Evolutionary conservation across 2,797 vertebrate species (phyloP), one percentile per base, ranked within the genome.

Genomic region (Martes flavigula): DNA sequence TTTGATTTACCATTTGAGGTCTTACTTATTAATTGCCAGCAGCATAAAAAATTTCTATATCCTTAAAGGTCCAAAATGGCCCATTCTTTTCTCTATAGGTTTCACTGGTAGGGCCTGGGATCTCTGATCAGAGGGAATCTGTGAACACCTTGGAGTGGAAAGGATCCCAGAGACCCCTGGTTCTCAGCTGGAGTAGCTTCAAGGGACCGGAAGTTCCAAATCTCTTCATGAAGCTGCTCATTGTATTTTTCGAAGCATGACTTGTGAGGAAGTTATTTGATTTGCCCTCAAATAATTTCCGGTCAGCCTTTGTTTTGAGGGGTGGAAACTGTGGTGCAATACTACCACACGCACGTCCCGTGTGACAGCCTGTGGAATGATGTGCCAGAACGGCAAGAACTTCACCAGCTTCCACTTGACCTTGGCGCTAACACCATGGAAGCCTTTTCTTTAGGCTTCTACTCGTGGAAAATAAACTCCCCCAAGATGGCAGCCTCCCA

Each of bases 11-110:
- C 46, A 38, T 35, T 43, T 66, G 81, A 87, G 23, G 62, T 54
- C 66, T 96, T 96, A 58, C 51, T 94, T 51, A 66, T 89, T 83
- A 91, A 51, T 5, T 35, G 43, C 60, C 54, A 77, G 68, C 8
- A 17, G 30, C 85, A 90, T 18, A 68, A 56, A 75, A 72, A 64
- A 90, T 56, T 81, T 75, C 35, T 25, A 48, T 48, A 25, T n/a
- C 94, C 35, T 51, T 73, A 5, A 92, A 85, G 40, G 82, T 40
- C 23, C 11, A 82, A n/a, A 43, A 62, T 21, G 68, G 27, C n/a
- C 56, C 38, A 21, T 11, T 70, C 60, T 90, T 84, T 62, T 46
- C n/a, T 60, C 62, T 91, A 40, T 40, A 23, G 13, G 38, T 40
- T 46, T 72, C 77, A 58, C 2, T 60, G 81, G 18, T 46, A 81